Conservation (phyloP, 2,113 vertebrate species). For the Empidonax alnorum region DNA sequence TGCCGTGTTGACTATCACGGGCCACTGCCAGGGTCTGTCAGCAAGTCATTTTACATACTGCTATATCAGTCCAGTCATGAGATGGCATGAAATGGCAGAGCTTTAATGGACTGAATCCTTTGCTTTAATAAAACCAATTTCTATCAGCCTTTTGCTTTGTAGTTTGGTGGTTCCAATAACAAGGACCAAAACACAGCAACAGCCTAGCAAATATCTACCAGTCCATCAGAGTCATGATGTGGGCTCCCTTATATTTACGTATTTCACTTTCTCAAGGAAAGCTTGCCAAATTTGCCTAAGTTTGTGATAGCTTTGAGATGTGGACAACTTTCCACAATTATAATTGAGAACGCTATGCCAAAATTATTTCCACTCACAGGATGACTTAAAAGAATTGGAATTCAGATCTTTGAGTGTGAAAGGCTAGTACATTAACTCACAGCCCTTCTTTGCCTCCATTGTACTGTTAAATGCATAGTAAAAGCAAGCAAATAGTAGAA, state of each 20-base stretch:
- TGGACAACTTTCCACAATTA: constrained; percentile 47
- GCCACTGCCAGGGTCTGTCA: neutral
- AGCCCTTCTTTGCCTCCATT: constrained; percentile 27
- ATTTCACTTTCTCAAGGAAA: neutral
- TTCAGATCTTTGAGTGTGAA: constrained; percentile 49
- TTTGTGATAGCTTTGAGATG: constrained; percentile 44
- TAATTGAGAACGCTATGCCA: constrained; percentile 28
- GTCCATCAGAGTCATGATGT: neutral
- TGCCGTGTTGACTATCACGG: accelerated
- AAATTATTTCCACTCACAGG: constrained; percentile 38
- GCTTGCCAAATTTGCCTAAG: constrained; percentile 12
- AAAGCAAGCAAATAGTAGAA: constrained; percentile 33
- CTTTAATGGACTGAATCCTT: neutral
- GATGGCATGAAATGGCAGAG: neutral
- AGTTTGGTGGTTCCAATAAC: neutral
- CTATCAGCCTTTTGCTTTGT: neutral
- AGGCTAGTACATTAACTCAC: constrained; percentile 24
- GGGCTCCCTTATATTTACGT: neutral
- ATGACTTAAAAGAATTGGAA: constrained; percentile 64
- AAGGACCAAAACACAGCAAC: neutral
- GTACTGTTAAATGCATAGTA: constrained; percentile 25
- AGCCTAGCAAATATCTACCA: neutral
- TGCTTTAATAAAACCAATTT: neutral
- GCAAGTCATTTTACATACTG: neutral
- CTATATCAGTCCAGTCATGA: neutral